Evolutionary conservation across 2,797 vertebrate species (phyloP).

Genomic region (Mormyrus proboscirostris): DNA sequence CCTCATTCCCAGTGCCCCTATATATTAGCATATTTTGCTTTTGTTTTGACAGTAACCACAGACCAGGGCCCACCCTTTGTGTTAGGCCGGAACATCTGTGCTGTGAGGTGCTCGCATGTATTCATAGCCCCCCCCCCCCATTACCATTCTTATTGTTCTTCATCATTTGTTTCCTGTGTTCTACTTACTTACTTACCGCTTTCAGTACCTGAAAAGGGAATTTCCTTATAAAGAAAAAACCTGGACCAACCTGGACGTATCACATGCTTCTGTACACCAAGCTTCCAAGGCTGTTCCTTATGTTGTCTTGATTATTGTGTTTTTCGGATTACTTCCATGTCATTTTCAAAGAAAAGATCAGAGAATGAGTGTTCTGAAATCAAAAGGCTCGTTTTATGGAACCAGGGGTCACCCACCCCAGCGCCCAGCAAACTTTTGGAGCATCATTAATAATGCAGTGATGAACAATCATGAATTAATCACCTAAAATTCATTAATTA

Average conservation of each 20-base stretch:
- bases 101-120: background rate
- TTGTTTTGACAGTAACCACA: background rate
- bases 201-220: background rate
- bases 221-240: background rate
- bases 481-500: background rate
- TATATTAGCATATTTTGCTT: background rate
- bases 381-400: background rate
- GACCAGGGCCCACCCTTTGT: background rate
- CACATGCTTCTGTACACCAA: background rate
- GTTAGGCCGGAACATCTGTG: background rate
- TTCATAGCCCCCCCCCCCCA: background rate
- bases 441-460: background rate
- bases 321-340: background rate
- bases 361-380: background rate
- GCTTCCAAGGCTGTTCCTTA: background rate
- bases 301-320: background rate
- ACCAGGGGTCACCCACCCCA: background rate
- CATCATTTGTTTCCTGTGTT: background rate
- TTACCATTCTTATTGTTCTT: background rate
- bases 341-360: background rate
- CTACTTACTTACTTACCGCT: background rate
- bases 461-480: background rate
- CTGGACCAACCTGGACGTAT: background rate
- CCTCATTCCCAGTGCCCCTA: background rate
- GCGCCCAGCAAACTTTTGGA: background rate